Percentiles rank a stretch among this genome's conserved stretches.
phyloP scores from a whole-genome alignment of 2,888 invertebrate species.

The Lottia gigantea region DNA sequence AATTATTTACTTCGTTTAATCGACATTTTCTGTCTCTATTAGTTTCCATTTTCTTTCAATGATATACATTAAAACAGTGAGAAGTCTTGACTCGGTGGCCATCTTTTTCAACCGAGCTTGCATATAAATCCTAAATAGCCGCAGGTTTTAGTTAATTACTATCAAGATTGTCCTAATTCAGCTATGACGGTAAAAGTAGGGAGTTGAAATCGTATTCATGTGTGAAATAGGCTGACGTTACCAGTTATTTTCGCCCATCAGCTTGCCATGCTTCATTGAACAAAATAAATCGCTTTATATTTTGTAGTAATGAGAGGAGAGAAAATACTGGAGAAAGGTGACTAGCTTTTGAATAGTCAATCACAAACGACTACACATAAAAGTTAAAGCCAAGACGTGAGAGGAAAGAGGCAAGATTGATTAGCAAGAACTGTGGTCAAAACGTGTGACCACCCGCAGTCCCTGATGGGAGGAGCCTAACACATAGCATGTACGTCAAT shows the following conservation, averaged over 20 bases:
- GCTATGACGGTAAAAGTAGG: too few species aligned
- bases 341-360: not conserved
- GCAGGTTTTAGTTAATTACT: too few species aligned
- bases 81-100: too few species aligned
- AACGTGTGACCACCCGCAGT: conserved; percentile 9
- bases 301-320: not conserved
- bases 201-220: not conserved
- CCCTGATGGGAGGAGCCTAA: not conserved
- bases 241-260: not conserved
- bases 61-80: too few species aligned
- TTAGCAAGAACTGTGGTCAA: not conserved
- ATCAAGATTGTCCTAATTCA: too few species aligned
- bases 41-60: too few species aligned
- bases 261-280: not conserved
- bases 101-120: too few species aligned
- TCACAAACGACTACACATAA: too few species aligned
- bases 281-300: not conserved
- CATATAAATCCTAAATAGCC: too few species aligned
- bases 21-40: too few species aligned
- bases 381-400: conserved; percentile 1
- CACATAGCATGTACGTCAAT: not conserved
- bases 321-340: not conserved
- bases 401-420: not conserved
- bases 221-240: not conserved
- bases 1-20: too few species aligned